phyloP scores from a whole-genome alignment of 2,888 invertebrate genomes.

The Spisula subtruncata region DNA sequence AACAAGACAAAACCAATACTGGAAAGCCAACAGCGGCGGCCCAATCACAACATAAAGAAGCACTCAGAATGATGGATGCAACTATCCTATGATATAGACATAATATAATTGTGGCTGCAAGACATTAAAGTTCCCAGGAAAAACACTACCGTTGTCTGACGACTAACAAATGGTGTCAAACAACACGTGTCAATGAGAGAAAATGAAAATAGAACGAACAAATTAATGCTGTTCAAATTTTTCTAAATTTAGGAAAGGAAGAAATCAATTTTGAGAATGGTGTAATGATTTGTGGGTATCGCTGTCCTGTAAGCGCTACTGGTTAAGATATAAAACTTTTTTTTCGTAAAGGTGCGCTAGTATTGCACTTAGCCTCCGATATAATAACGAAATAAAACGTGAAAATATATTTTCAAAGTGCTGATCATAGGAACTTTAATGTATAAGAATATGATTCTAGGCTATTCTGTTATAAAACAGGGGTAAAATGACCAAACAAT shows the following conservation, averaged over 20 bases:
- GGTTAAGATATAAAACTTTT: neutral
- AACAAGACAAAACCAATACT: neutral
- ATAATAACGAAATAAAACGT: neutral
- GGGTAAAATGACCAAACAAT: neutral
- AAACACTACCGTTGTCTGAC: neutral
- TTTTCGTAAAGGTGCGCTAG: neutral
- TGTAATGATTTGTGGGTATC: too few species aligned
- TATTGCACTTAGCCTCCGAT: neutral
- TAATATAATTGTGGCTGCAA: neutral
- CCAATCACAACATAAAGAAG: neutral
- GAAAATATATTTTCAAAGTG: neutral
- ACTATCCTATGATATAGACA: neutral
- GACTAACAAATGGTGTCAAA: neutral
- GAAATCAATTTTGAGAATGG: too few species aligned
- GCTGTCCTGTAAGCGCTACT: too few species aligned
- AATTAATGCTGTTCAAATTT: too few species aligned
- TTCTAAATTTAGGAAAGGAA: too few species aligned
- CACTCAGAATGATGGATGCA: neutral
- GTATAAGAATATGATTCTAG: neutral
- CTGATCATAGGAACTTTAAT: neutral
- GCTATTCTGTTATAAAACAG: constrained; percentile 20
- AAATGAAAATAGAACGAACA: too few species aligned
- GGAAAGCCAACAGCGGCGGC: neutral
- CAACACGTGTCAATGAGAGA: neutral
- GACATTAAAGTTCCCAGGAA: constrained; percentile 22